Evolutionary conservation across 2,113 vertebrate species (phyloP).

Genomic region (Centropus bengalensis): DNA sequence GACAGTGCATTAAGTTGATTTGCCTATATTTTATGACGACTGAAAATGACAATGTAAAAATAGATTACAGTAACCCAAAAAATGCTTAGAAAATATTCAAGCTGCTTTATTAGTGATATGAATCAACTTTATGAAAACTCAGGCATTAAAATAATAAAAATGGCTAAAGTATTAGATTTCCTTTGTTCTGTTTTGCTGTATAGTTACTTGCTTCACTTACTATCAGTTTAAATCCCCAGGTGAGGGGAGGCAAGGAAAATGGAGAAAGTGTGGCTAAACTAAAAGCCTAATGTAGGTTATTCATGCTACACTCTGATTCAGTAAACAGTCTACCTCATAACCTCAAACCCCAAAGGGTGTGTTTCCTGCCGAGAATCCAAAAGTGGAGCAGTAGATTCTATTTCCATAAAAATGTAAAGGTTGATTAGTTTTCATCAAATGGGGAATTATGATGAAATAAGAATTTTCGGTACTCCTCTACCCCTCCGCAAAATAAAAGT

Average conservation of each 20-base stretch:
- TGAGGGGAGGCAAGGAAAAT: not conserved
- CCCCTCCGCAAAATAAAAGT: not conserved
- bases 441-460: not conserved
- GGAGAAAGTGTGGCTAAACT: not conserved
- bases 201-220: not conserved
- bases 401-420: not conserved
- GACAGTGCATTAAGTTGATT: not conserved
- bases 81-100: not conserved
- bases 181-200: not conserved
- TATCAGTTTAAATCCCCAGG: not conserved
- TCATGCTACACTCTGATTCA: not conserved
- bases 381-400: not conserved
- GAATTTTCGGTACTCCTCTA: not conserved
- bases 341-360: not conserved
- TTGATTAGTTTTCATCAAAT: not conserved
- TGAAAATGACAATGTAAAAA: not conserved
- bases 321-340: not conserved
- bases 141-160: not conserved
- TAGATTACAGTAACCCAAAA: not conserved
- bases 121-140: not conserved
- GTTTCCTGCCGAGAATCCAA: not conserved
- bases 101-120: not conserved
- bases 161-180: not conserved
- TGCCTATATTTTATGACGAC: not conserved
- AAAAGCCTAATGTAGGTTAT: not conserved